phyloP scores from a whole-genome alignment of 1,140 invertebrate species.

The Copidosoma floridanum region DNA sequence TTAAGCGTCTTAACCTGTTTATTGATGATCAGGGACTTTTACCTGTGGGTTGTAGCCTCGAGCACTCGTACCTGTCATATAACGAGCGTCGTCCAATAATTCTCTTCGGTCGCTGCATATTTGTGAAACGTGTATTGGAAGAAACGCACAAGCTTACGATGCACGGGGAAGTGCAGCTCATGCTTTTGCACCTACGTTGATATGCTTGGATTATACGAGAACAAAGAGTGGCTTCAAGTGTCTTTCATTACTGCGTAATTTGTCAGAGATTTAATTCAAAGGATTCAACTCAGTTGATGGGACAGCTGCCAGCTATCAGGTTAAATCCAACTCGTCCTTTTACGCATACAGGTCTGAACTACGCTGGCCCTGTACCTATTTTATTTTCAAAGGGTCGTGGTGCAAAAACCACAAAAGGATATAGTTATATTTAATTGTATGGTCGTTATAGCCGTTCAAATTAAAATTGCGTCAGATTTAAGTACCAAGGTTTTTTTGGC shows the following conservation, averaged over 20 bases:
- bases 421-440: conserved; percentile 30
- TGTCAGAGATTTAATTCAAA: background rate
- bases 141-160: background rate
- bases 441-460: conserved; percentile 33
- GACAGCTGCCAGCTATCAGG: conserved; percentile 20
- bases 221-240: no score
- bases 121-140: background rate
- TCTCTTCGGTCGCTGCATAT: background rate
- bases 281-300: conserved; percentile 20
- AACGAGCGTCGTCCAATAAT: background rate
- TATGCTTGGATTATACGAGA: background rate
- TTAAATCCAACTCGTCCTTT: conserved; percentile 24
- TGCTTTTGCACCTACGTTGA: background rate
- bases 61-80: background rate
- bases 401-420: conserved; percentile 7
- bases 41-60: background rate
- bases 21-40: background rate
- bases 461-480: conserved; percentile 34
- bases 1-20: background rate
- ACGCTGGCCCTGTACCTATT: conserved; percentile 28
- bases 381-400: conserved; percentile 8
- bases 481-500: conserved; percentile 29
- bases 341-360: conserved; percentile 23
- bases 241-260: background rate
- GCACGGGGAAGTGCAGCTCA: background rate